Percentiles rank a stretch among this genome's conserved stretches.
These are phyloP conservation scores for Crocodylus rhombifer DNA, from an alignment of 2,797 vertebrate species.

Conservation along the genomic window DNA sequence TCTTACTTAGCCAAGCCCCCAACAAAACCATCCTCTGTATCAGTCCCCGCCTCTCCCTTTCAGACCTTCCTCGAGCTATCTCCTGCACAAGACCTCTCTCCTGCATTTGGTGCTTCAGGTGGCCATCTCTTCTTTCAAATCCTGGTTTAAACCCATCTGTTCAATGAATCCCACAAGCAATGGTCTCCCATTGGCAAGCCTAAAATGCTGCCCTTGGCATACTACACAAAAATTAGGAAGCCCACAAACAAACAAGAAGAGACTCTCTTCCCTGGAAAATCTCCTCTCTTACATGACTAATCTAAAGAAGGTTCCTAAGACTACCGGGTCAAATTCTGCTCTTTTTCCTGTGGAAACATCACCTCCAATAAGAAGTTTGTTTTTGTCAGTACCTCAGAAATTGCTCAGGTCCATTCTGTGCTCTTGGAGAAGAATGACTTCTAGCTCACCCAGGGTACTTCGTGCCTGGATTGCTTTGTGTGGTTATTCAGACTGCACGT, in stretches of 20 bases:
- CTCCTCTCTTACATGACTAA: not conserved
- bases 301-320: not conserved
- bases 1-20: not conserved
- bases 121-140: not conserved
- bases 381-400: not conserved
- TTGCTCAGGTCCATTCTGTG: not conserved
- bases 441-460: not conserved
- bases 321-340: not conserved
- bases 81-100: not conserved
- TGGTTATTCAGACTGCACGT: not conserved
- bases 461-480: not conserved
- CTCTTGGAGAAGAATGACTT: not conserved
- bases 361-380: not conserved
- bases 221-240: not conserved
- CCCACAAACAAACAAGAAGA: not conserved
- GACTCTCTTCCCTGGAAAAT: not conserved
- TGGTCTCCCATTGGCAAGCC: not conserved
- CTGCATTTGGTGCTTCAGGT: not conserved
- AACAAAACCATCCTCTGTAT: not conserved
- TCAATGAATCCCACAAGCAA: not conserved
- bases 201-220: not conserved
- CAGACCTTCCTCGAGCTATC: too few relatives aligned
- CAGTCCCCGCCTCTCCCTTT: not conserved
- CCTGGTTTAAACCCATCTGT: not conserved
- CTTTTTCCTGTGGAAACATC: not conserved